A percentile compares a stretch with the other conserved stretches of the same genome.
phyloP scores from a whole-genome alignment of 2,113 vertebrate genomes.

The Protobothrops mucrosquamatus region DNA sequence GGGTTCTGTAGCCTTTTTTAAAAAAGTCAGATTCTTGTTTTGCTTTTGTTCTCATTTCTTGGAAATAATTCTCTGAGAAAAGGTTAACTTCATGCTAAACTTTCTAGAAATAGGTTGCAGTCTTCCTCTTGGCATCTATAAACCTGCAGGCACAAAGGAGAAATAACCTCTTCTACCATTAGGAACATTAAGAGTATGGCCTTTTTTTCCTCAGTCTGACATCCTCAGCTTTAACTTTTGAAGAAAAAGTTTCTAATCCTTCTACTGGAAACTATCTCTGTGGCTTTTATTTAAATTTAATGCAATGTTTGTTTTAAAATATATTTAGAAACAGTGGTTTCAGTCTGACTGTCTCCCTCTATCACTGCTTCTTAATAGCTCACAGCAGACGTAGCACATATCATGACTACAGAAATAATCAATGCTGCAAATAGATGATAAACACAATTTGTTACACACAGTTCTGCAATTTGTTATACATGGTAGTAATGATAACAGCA shows the following conservation, averaged over 20 bases:
- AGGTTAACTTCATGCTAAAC: neutral
- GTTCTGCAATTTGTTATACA: neutral
- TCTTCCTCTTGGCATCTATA: neutral
- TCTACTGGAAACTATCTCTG: neutral
- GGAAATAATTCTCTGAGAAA: neutral
- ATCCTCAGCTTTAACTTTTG: neutral
- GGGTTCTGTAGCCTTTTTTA: neutral
- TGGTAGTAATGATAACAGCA: neutral
- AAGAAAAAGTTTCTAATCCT: neutral
- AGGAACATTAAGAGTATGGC: neutral
- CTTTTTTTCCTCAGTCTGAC: neutral
- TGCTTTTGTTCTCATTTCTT: neutral
- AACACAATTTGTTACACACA: neutral
- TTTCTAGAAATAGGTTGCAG: neutral
- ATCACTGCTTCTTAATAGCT: neutral
- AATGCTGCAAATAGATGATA: neutral
- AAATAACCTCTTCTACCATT: neutral
- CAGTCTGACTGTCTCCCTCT: neutral
- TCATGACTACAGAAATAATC: neutral
- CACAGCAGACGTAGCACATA: neutral
- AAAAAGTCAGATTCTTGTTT: neutral
- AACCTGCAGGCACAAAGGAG: neutral
- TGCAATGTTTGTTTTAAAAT: conserved; percentile 8
- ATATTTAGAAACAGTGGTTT: neutral
- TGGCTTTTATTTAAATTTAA: neutral